Conservation (phyloP, 2,888 invertebrate genomes). For the Lomographa bimaculata region DNA sequence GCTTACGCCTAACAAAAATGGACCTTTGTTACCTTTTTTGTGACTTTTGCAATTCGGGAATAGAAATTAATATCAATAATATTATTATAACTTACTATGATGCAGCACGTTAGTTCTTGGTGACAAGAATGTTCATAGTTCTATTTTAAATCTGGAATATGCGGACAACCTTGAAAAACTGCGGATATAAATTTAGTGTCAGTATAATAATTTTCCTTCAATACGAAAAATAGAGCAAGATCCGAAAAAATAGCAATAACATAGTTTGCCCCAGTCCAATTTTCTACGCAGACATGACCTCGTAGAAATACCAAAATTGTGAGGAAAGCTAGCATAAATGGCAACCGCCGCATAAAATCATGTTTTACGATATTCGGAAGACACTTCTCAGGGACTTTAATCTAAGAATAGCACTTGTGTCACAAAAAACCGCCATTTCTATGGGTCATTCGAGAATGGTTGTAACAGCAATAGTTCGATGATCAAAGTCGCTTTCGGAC, state of each 20-base stretch:
- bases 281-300: slow-evolving; percentile 15
- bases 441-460: slow-evolving; percentile 42
- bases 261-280: slow-evolving; percentile 6
- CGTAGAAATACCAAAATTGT: slow-evolving; percentile 32
- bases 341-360: slow-evolving; percentile 44
- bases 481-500: slow-evolving; percentile 41
- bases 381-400: slow-evolving; percentile 42
- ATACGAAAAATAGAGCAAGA: too few species aligned
- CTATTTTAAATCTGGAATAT: too few species aligned
- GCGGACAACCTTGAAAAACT: too few species aligned
- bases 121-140: too few species aligned
- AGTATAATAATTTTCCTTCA: too few species aligned
- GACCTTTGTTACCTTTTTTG: too few species aligned
- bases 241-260: slow-evolving; percentile 7
- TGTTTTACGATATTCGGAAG: slow-evolving; percentile 46
- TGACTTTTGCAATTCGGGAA: too few species aligned
- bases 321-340: slow-evolving; percentile 43
- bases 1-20: too few species aligned
- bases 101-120: too few species aligned
- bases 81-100: too few species aligned
- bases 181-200: too few species aligned
- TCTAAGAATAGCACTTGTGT: slow-evolving; percentile 32
- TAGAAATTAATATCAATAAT: too few species aligned
- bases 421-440: slow-evolving; percentile 32
- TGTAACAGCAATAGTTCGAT: slow-evolving; percentile 47